Evolutionary conservation across 2,113 vertebrate species (phyloP), one percentile per base, ranked within the genome.

Genomic region (Muntiacus reevesi): DNA sequence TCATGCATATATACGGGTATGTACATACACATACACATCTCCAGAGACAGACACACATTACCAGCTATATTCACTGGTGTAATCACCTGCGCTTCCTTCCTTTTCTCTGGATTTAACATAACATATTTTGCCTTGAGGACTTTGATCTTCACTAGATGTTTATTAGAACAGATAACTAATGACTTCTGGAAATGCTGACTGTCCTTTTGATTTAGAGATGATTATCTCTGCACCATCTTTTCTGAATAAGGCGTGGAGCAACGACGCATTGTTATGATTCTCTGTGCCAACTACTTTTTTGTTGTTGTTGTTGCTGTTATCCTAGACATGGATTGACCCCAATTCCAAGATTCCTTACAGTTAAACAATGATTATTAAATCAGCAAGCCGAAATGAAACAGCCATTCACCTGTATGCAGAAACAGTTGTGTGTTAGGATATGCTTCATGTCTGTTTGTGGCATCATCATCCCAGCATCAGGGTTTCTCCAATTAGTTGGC

Each of bases 281-380:
- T 91, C 84, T 94, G 5, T 12, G 45, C 14, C 19, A 94, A 67
- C 9, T 83, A 67, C 87, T 97, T 86, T 79, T 10, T 89, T 97
- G 83, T 79, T 10, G 78, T 12, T 25, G 14, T 76, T 76, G 25
- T 76, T 45, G 13, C 15, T 78, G 4, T 93, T 95, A 76, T 87
- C 13, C 27, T 87, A 64, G 5, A 83, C 74, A 33, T 76, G n/a
- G 2, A 87, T 59, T 76, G 64, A 78, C 23, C 27, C 10, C 1
- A 60, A 74, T 93, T 94, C 60, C 27, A 95, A 81, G 23, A 21
- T 55, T 84, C 30, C 28, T 71, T 67, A 57, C 13, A 79, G 43
- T 81, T 87, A 52, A 96, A 55, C 23, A 87, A 27, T 57, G 33
- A 47, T 78, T 71, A 90, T 50, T 67, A 95, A 93, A 92, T 92